These are phyloP conservation scores for Zaprionus tsacasi DNA, from an alignment of 1,140 invertebrate species.

Conservation along the genomic window DNA sequence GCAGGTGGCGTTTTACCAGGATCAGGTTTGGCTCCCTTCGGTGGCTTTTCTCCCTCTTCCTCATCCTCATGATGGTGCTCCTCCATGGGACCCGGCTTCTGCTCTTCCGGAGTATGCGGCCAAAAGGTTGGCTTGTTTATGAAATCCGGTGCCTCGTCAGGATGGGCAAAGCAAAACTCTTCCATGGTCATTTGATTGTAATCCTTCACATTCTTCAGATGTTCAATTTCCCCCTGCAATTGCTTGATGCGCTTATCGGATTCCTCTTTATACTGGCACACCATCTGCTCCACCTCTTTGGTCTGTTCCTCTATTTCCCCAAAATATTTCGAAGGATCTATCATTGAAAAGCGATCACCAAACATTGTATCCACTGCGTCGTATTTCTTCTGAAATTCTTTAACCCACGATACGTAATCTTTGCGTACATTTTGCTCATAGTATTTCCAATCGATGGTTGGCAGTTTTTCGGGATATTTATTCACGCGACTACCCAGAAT, in stretches of 20 bases:
- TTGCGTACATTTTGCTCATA: slow-evolving; percentile 62
- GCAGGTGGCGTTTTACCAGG: slow-evolving; percentile 18
- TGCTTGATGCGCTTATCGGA: slow-evolving; percentile 57
- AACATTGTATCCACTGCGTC: slow-evolving; percentile 63
- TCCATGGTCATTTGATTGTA: slow-evolving; percentile 95
- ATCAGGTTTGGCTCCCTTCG: slow-evolving; percentile 18
- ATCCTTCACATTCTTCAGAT: slow-evolving; percentile 82
- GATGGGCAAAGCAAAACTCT: slow-evolving; percentile 90
- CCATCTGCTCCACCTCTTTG: slow-evolving; percentile 22
- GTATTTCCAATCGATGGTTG: slow-evolving; percentile 68
- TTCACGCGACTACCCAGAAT: slow-evolving; percentile 36
- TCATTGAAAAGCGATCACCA: slow-evolving; percentile 48
- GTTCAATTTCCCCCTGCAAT: slow-evolving; percentile 19
- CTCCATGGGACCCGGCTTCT: slow-evolving; percentile 65
- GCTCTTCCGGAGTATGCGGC: slow-evolving; percentile 88
- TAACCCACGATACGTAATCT: slow-evolving; percentile 58
- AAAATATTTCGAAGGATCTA: slow-evolving; percentile 64
- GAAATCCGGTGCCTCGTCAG: slow-evolving; percentile 88
- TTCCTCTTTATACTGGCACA: slow-evolving; percentile 44
- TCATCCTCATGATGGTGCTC: slow-evolving; percentile 26
- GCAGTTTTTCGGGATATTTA: slow-evolving; percentile 59
- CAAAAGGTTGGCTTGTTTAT: slow-evolving; percentile 91
- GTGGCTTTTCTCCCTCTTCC: not conserved
- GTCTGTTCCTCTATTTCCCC: slow-evolving; percentile 32
- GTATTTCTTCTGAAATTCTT: slow-evolving; percentile 58